Base-by-base conservation (phyloP, 2,797 vertebrate species). In the Miichthys miiuy region DNA sequence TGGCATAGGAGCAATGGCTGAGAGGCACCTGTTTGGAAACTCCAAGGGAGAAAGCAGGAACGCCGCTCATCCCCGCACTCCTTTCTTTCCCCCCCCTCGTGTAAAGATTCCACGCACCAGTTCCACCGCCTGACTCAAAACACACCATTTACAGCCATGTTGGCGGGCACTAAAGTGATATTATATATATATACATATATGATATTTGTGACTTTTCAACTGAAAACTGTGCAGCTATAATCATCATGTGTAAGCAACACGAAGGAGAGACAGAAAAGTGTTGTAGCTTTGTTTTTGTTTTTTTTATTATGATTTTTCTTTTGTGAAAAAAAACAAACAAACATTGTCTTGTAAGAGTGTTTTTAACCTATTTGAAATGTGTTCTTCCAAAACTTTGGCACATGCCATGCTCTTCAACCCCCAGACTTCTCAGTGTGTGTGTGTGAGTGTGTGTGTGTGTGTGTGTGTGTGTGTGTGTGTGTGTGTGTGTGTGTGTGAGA, bases 151-250 rank as follows among this genome's bases (percentile, higher is more conserved):
- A 90, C 92, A 93, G 95, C 95, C 94, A 95, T 93, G 69, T 81
- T 90, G 93, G 95, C 93, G 91, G 94, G 93, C 91, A 93, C 91
- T 94, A 95, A 92, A 94, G 78, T 84, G 75, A 95, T 92, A 93
- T 81, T 68, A 78, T 44, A 80, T 72, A 76, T 68, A 84, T 80
- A 81, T 82, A 87, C 52, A 79, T 85, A 94, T 94, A 93, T 76
- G 77, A 90, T 87, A 88, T 91, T 91, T 92, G 87, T 93, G 92
- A 96, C 94, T 95, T 92, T 94, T 95, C 94, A 90, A 92, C 85
- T 86, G 88, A 91, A 94, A 93, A 94, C 95, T 95, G 95, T 96
- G 96, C 96, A 96, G 96, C 96, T 97, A 88, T 95, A 95, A 94
- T 95, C 91, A 90, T 95, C 87, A 92, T 94, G 90, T 95, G 89